These are phyloP conservation scores for Bagarius yarrelli DNA, from an alignment of 2,113 vertebrate species.

Conservation along the genomic window DNA sequence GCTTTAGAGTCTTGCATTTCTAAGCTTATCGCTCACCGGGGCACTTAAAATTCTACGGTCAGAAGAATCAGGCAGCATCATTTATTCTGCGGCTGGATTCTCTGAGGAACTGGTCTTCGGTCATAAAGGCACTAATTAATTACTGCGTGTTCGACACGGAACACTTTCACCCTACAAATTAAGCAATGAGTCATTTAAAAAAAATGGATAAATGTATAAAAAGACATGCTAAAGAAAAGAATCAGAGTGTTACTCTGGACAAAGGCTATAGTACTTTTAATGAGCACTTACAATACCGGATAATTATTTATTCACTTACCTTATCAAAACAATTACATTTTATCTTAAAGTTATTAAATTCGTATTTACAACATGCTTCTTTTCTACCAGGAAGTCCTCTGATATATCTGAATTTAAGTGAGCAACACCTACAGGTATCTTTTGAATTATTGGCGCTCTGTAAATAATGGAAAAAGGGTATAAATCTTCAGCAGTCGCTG, in stretches of 20 bases:
- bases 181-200: slow-evolving; percentile 5
- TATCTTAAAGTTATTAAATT: neutral
- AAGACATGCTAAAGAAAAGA: neutral
- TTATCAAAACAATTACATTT: neutral
- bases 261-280: neutral
- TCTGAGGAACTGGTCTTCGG: slow-evolving; percentile 13
- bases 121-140: slow-evolving; percentile 29
- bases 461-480: neutral
- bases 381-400: neutral
- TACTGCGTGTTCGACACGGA: neutral
- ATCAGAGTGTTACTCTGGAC: neutral
- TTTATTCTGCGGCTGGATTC: neutral
- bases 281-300: neutral
- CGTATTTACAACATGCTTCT: too few relatives aligned
- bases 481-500: neutral
- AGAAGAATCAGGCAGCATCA: slow-evolving; percentile 11
- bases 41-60: slow-evolving; percentile 6
- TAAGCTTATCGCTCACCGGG: slow-evolving; percentile 19
- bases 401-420: neutral
- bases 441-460: neutral
- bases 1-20: slow-evolving; percentile 15
- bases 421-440: neutral
- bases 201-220: slow-evolving; percentile 12
- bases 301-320: neutral
- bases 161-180: slow-evolving; percentile 13